Base-by-base conservation (phyloP, 2,888 invertebrate species). In the Xylophagus ater region DNA sequence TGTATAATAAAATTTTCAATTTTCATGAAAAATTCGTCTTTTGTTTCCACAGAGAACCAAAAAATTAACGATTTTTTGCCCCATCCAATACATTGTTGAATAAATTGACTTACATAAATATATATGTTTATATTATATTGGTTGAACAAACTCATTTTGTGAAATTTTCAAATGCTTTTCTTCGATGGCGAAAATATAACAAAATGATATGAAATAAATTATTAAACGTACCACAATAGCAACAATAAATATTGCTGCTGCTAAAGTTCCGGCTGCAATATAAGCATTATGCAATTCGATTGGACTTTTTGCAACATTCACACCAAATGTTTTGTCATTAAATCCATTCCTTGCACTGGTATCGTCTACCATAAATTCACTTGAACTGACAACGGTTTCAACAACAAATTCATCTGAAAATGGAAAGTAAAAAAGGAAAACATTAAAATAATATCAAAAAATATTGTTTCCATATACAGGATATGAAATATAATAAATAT, bases 251-350 rank as follows among this genome's bases (percentile, higher is more conserved):
- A 84, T 74, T 37, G 82, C 82, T 30, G 80, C 77, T 25, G 78
- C 78, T 45, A 84, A 71, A 7, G 82, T 82, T 36, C 81, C 82
- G 18, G 78, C 81, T 8, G 82, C 82, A 52, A 84, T 80, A 65
- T 82, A 83, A 51, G 83, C 76, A 62, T 81, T 83, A 66, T 82
- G 81, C 39, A 78, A 65, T 45, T 75, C 75, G 57, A 74, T 66
- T 34, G 66, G 69, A 53, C 72, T 69, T 53, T 64, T 63, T 47
- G 62, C 58, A 45, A 58, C 58, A 48, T 58, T 60, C 48, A 59
- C 56, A 52, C 60, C 60, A 47, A 64, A 65, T 47, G 63, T 60
- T 65, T 58, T 66, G 50, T 65, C 64, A 53, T 58, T 63, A 55
- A 62, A 65, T 56, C 40, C 35, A 29, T 60, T 61, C 52, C 62